Percentiles rank a stretch among this genome's conserved stretches.
Conservation (phyloP, 1,140 invertebrate species). For the Lysiphlebus fabarum region DNA sequence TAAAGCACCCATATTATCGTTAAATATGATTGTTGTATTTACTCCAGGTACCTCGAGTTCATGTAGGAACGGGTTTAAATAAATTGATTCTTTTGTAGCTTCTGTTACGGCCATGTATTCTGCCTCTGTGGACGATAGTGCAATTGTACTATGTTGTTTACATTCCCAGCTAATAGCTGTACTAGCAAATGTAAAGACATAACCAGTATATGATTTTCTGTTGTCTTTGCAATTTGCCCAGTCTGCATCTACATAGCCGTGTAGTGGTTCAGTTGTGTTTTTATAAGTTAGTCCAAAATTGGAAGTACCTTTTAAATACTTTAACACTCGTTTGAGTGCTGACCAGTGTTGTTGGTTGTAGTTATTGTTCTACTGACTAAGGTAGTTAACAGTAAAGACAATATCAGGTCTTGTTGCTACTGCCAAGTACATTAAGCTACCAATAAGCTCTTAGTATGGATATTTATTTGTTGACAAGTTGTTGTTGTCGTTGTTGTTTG, state of each 20-base stretch:
- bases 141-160: neutral
- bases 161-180: conserved; percentile 1
- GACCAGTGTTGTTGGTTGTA: conserved; percentile 13
- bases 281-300: conserved; percentile 24
- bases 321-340: conserved; percentile 34
- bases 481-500: neutral
- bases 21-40: no score
- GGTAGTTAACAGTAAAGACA: conserved; percentile 41
- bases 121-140: conserved; percentile 41
- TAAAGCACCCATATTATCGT: no score
- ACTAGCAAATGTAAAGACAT: neutral
- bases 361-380: conserved; percentile 18
- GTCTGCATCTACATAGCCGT: conserved; percentile 32
- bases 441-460: conserved; percentile 43
- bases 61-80: conserved; percentile 33
- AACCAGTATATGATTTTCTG: conserved; percentile 1
- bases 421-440: conserved; percentile 48
- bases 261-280: conserved; percentile 12
- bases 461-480: conserved; percentile 5
- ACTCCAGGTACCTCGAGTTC: conserved; percentile 3
- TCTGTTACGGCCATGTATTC: conserved; percentile 46
- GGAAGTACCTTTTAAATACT: conserved; percentile 36
- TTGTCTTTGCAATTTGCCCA: conserved; percentile 24
- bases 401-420: conserved; percentile 52
- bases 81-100: conserved; percentile 37